Evolutionary conservation across 2,888 invertebrate species (phyloP).

Genomic region (Athalia cordata): DNA sequence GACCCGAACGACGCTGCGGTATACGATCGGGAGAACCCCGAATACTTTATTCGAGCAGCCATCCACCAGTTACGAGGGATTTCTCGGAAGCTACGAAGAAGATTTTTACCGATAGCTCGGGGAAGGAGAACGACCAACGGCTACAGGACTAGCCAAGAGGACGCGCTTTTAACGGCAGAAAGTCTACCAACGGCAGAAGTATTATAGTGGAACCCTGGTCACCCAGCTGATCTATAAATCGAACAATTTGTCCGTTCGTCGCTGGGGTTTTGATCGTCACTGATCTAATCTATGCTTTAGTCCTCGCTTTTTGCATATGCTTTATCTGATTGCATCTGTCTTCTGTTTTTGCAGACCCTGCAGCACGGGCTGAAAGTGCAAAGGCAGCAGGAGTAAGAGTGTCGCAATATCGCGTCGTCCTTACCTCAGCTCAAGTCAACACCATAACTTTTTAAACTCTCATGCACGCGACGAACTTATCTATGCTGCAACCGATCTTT

Average conservation of each 20-base stretch:
- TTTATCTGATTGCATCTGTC: conserved; percentile 44
- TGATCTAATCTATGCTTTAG: conserved; percentile 59
- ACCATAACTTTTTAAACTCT: not conserved
- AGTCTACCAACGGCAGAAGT: too few relatives aligned
- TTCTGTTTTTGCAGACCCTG: conserved; percentile 36
- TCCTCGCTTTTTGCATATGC: conserved; percentile 39
- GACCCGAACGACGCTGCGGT: not conserved
- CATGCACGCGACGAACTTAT: conserved; percentile 12
- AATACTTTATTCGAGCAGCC: conserved; percentile 23
- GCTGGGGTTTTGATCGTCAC: conserved; percentile 69
- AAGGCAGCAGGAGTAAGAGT: too few relatives aligned
- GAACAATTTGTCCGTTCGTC: conserved; percentile 70
- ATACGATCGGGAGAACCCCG: conserved; percentile 8
- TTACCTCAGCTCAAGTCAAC: too few relatives aligned
- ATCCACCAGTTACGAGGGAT: conserved; percentile 28
- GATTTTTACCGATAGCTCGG: conserved; percentile 65
- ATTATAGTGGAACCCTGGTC: conserved; percentile 55
- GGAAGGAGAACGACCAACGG: conserved; percentile 51
- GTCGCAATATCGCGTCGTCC: too few relatives aligned
- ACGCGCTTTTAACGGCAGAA: too few relatives aligned
- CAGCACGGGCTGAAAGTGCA: too few relatives aligned
- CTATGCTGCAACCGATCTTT: not conserved
- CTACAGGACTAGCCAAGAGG: not conserved
- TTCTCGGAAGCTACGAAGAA: conserved; percentile 68
- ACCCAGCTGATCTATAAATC: conserved; percentile 70